Conservation (phyloP, 2,113 vertebrate genomes). For the Dromaius novaehollandiae region DNA sequence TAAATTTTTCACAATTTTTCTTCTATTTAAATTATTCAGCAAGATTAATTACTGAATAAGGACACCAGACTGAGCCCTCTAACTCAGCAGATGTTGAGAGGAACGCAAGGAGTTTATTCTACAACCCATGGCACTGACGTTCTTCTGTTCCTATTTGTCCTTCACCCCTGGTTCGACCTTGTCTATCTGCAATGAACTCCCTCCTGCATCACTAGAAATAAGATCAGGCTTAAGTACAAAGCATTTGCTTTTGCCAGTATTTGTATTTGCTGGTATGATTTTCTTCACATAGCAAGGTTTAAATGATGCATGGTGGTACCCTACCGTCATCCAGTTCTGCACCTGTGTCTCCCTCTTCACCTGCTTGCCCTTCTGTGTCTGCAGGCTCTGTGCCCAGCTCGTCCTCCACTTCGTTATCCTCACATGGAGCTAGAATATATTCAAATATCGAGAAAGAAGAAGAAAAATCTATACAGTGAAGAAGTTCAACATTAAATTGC, state of each 20-base stretch:
- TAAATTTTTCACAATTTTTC: not conserved
- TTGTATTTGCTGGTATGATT: not conserved
- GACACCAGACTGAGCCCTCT: not conserved
- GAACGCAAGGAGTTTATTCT: not conserved
- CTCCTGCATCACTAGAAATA: not conserved
- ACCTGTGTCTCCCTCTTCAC: slow-evolving; percentile 80
- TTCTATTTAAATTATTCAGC: not conserved
- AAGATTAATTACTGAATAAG: not conserved
- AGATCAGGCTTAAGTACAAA: not conserved
- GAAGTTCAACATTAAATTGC: not conserved
- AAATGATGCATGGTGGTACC: not conserved
- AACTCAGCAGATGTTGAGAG: not conserved
- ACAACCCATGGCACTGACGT: not conserved
- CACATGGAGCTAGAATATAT: slow-evolving; percentile 82
- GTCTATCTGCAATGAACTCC: not conserved
- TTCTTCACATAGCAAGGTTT: not conserved
- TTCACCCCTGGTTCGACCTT: not conserved
- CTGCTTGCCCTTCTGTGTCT: slow-evolving; percentile 85
- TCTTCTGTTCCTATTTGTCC: not conserved
- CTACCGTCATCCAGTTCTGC: slow-evolving; percentile 93
- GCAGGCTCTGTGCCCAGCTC: slow-evolving; percentile 84
- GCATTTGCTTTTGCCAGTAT: not conserved
- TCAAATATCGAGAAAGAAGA: slow-evolving; percentile 26
- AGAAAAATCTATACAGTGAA: not conserved
- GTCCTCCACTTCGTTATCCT: slow-evolving; percentile 84